Conservation (phyloP, 2,797 vertebrate species). For the Chloroceryle inda region DNA sequence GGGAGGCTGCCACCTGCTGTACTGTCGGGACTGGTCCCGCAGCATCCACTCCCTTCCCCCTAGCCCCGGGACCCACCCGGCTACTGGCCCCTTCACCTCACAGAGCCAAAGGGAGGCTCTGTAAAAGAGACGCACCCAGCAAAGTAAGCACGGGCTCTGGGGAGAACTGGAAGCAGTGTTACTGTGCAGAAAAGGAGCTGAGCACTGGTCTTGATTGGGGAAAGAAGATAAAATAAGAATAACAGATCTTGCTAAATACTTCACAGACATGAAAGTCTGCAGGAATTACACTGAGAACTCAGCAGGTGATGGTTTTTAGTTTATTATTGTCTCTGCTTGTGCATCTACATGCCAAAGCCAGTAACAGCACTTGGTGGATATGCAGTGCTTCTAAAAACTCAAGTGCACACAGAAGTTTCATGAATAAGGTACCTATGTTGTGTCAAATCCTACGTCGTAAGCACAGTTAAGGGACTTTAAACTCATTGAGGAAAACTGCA, state of each 20-base stretch:
- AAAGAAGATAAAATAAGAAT: not conserved
- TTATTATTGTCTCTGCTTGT: not conserved
- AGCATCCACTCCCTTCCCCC: no score
- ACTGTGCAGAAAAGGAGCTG: not conserved
- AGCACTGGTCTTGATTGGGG: fast-evolving
- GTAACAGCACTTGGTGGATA: fast-evolving
- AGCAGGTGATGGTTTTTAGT: not conserved
- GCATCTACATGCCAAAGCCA: not conserved
- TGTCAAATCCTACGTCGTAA: not conserved
- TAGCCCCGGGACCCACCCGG: fast-evolving
- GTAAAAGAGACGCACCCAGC: fast-evolving
- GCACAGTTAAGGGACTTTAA: not conserved
- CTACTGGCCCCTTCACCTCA: fast-evolving
- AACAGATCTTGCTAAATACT: not conserved
- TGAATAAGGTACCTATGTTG: not conserved
- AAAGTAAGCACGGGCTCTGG: not conserved
- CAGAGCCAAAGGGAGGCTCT: no score
- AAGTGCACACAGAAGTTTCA: fast-evolving
- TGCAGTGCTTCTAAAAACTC: fast-evolving
- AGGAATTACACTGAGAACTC: not conserved
- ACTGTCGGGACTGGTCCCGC: no score
- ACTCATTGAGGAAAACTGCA: not conserved
- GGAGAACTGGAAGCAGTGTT: fast-evolving
- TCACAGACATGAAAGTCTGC: not conserved
- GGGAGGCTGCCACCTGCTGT: not conserved